Percentiles rank a stretch among this genome's conserved stretches.
Conservation (phyloP, 2,888 invertebrate genomes). For the Drosophila borealis region DNA sequence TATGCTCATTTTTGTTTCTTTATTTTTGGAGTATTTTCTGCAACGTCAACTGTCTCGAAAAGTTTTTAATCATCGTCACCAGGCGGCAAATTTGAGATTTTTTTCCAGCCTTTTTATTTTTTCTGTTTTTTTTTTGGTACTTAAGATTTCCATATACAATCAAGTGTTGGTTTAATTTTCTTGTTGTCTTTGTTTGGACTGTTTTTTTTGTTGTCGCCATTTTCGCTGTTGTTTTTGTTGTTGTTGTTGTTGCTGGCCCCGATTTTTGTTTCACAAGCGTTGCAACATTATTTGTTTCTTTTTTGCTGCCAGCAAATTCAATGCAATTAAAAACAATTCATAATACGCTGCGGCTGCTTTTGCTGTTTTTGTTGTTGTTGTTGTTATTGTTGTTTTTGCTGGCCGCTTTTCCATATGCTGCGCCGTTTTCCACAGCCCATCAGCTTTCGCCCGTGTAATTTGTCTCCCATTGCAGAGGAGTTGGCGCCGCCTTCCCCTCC, state of each 20-base stretch:
- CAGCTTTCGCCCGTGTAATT: slow-evolving; percentile 28
- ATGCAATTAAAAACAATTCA: slow-evolving; percentile 78
- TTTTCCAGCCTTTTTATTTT: slow-evolving; percentile 6
- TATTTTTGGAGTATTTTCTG: slow-evolving; percentile 48
- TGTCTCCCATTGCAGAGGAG: slow-evolving; percentile 26
- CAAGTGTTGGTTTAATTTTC: slow-evolving; percentile 24
- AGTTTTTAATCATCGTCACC: slow-evolving; percentile 73
- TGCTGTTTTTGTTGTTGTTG: slow-evolving; percentile 5
- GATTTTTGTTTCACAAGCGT: slow-evolving; percentile 44
- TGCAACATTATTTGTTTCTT: slow-evolving; percentile 17
- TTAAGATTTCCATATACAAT: slow-evolving; percentile 50
- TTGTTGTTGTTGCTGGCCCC: slow-evolving; percentile 44
- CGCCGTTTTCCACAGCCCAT: slow-evolving; percentile 15
- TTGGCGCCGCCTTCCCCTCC: not conserved
- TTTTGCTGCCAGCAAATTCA: slow-evolving; percentile 51
- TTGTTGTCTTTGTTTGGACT: slow-evolving; percentile 2
- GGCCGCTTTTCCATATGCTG: slow-evolving; percentile 50
- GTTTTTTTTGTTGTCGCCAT: not conserved
- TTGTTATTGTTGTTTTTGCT: slow-evolving; percentile 6
- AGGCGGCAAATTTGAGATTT: slow-evolving; percentile 40
- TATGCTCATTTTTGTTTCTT: slow-evolving; percentile 6
- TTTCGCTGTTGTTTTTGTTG: not conserved
- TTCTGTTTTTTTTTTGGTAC: slow-evolving; percentile 31
- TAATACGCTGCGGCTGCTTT: slow-evolving; percentile 42
- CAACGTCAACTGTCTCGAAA: slow-evolving; percentile 71